A percentile compares a stretch with the other conserved stretches of the same genome.
Evolutionary conservation across 2,888 invertebrate genomes (phyloP).

Genomic region (Blera fallax): DNA sequence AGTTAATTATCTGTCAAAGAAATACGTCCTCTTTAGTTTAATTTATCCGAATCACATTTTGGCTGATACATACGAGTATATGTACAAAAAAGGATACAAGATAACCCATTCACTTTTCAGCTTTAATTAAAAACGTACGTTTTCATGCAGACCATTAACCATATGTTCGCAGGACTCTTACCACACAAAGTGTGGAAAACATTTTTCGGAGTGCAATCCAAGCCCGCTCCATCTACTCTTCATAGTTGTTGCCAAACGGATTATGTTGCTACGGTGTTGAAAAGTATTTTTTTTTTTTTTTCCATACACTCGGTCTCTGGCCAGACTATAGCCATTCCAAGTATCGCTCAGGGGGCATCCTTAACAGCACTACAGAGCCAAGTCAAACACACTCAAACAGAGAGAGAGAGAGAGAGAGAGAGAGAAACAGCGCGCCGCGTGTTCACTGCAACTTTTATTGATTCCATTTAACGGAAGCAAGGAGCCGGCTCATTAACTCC

Average conservation of each 20-base stretch:
- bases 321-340: neutral
- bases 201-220: slow-evolving; percentile 35
- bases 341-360: slow-evolving; percentile 20
- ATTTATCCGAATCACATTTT: neutral
- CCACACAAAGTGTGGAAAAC: slow-evolving; percentile 43
- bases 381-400: slow-evolving; percentile 7
- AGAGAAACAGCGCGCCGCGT: neutral
- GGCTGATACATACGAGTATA: too few relatives aligned
- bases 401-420: neutral
- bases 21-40: neutral
- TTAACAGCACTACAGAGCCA: slow-evolving; percentile 12
- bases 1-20: neutral
- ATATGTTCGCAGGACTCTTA: slow-evolving; percentile 34
- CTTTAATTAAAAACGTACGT: slow-evolving; percentile 56
- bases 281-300: slow-evolving; percentile 22
- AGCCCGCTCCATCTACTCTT: slow-evolving; percentile 15
- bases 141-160: slow-evolving; percentile 48
- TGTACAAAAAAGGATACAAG: neutral
- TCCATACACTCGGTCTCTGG: neutral
- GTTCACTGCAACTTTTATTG: slow-evolving; percentile 52
- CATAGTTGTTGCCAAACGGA: slow-evolving; percentile 40
- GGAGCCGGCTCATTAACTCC: slow-evolving; percentile 63
- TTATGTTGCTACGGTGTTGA: slow-evolving; percentile 26
- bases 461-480: slow-evolving; percentile 60
- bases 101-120: slow-evolving; percentile 13